Evolutionary conservation across 2,888 invertebrate genomes (phyloP), one percentile per base, ranked within the genome.

Genomic region (Andrena praecox): DNA sequence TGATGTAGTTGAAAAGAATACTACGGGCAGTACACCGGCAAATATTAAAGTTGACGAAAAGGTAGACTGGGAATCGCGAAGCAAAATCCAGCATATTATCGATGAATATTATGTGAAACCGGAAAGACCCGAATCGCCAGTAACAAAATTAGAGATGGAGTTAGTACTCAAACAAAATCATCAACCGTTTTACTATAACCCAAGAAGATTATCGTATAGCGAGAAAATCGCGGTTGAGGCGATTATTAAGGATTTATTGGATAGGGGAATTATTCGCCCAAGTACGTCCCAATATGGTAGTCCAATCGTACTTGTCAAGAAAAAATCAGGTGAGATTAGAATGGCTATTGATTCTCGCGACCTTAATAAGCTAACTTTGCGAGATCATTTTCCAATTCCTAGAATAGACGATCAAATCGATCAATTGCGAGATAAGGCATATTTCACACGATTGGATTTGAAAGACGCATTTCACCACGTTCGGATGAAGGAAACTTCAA

Each of bases 241-340:
- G 24, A 64, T 64, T 6, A 64, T 64, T 64, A 12, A 64, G 12
- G 27, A 64, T 48, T 6, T 48, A 64, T 48, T 48, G 48, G 87
- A 66, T 10, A 52, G 42, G 6, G 7, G 42, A 56, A 59, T 69
- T 29, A 59, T 69, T 7, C 35, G 69, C 24, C 29, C 29, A 8
- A 59, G 42, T 10, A 59, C 35, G 29, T 69, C 59, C 0, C 42
- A 69, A 29, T 42, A 48, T 69, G 59, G 69, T 29, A 69, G 42
- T 10, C 59, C 20, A 10, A 69, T 69, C 2, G 59, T 69, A 10
- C 29, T 29, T 6, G 59, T 42, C 12, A 59, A 7, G 16, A 48
- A 70, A n/a, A 70, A 59, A 29, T n/a, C 16, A 2, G 59, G 59
- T 29, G 16, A 59, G 6, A 12, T 29, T 42, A 12, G 42, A n/a